These are phyloP conservation scores for Ormyrus pomaceus DNA, from an alignment of 2,888 invertebrate species.

Conservation along the genomic window DNA sequence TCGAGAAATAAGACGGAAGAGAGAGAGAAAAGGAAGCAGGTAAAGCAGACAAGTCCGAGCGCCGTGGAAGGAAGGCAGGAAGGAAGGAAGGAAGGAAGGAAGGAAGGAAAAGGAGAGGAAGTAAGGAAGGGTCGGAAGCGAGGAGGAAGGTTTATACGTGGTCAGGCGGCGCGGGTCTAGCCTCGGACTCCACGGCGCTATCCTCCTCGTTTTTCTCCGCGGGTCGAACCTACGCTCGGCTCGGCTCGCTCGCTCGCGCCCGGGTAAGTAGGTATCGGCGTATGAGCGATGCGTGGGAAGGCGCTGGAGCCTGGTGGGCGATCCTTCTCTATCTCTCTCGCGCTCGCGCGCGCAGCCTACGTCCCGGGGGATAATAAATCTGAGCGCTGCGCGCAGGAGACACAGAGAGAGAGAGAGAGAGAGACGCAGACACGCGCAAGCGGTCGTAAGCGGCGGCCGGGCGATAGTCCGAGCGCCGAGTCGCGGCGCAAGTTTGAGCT, in stretches of 20 bases:
- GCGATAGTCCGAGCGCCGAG: not conserved
- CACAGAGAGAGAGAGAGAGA: too few species aligned
- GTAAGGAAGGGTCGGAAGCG: constrained; percentile 15
- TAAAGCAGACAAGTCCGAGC: not conserved
- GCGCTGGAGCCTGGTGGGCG: constrained; percentile 68
- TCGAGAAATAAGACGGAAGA: too few species aligned
- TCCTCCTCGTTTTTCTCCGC: not conserved
- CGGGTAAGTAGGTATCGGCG: constrained; percentile 66
- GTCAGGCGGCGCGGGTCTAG: not conserved
- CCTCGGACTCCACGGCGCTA: not conserved
- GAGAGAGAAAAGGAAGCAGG: not conserved
- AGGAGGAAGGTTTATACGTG: not conserved
- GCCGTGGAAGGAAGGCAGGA: not conserved
- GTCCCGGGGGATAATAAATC: constrained; percentile 60
- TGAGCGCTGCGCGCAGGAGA: constrained; percentile 12
- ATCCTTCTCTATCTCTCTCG: constrained; percentile 26
- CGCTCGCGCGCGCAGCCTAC: constrained; percentile 43
- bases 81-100: constrained; percentile 26
- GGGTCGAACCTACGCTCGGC: constrained; percentile 43
- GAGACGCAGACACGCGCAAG: not conserved
- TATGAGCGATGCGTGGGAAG: constrained; percentile 73
- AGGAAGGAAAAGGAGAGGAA: constrained; percentile 1
- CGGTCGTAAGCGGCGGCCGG: too few species aligned
- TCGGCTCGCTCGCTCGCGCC: constrained; percentile 51
- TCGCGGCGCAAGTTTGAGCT: not conserved